Evolutionary conservation across 2,113 vertebrate species (phyloP).

Genomic region (Pitta sordida): DNA sequence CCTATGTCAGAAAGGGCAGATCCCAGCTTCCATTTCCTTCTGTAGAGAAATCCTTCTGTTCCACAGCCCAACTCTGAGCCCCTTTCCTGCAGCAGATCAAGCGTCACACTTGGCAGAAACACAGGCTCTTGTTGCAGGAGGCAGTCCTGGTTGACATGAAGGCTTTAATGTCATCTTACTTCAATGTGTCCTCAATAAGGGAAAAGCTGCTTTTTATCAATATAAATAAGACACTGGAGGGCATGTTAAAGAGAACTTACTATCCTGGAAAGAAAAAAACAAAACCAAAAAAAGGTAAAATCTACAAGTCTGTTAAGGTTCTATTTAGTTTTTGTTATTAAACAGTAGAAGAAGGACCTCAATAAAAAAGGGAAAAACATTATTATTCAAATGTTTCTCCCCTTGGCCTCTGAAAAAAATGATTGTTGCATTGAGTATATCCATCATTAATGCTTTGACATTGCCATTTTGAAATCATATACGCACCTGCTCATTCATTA

Average conservation of each 20-base stretch:
- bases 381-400: background rate
- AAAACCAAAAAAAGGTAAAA: background rate
- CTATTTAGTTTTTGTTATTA: background rate
- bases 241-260: background rate
- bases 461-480: background rate
- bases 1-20: background rate
- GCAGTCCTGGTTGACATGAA: background rate
- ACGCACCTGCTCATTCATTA: background rate
- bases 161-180: background rate
- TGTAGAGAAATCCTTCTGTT: background rate
- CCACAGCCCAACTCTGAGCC: background rate
- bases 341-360: background rate
- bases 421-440: background rate
- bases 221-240: background rate
- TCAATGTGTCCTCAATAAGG: background rate
- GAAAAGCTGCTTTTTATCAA: background rate
- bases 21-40: background rate
- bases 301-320: background rate
- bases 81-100: background rate
- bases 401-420: background rate
- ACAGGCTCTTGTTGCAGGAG: background rate
- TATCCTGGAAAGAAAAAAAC: background rate
- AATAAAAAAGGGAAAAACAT: background rate
- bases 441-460: background rate
- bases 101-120: background rate